A percentile compares a stretch with the other conserved stretches of the same genome.
Evolutionary conservation across 2,888 invertebrate species (phyloP).

Genomic region (Lasioglossum villosulum): DNA sequence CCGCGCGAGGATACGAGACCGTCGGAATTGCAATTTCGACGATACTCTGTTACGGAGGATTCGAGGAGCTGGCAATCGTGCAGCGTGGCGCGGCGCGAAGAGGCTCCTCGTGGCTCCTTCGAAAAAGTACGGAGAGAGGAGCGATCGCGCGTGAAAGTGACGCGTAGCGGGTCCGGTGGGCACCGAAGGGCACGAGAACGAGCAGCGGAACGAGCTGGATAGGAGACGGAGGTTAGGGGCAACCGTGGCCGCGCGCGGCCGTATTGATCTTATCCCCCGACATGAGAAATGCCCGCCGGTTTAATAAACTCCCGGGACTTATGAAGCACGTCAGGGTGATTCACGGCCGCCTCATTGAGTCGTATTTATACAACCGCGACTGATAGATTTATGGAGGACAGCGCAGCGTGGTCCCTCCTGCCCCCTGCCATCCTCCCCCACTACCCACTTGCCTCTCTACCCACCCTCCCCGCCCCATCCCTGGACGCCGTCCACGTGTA

Average conservation of each 20-base stretch:
- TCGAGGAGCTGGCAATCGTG: background rate
- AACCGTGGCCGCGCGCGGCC: conserved; percentile 82
- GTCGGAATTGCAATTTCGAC: background rate
- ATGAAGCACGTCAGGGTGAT: conserved; percentile 85
- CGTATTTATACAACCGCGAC: conserved; percentile 85
- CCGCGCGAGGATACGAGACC: background rate
- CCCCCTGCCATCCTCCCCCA: conserved; percentile 64
- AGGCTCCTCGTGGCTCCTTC: background rate
- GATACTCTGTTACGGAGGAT: background rate
- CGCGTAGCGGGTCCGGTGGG: conserved; percentile 41
- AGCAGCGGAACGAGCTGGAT: conserved; percentile 65
- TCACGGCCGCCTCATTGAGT: conserved; percentile 85
- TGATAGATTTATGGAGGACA: conserved; percentile 85
- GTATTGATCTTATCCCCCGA: conserved; percentile 85
- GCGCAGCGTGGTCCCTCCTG: conserved; percentile 83
- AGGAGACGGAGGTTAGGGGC: conserved; percentile 79
- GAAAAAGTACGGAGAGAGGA: conserved; percentile 27
- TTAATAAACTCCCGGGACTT: conserved; percentile 85
- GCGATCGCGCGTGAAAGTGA: conserved; percentile 42
- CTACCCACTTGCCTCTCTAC: conserved; percentile 52
- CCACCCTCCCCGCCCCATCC: conserved; percentile 33
- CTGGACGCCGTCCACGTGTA: conserved; percentile 29
- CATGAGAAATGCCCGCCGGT: conserved; percentile 85
- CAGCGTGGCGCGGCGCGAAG: background rate
- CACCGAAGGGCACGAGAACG: conserved; percentile 63